These are phyloP conservation scores for Drosophila setifemur DNA, from an alignment of 1,140 invertebrate genomes.

Conservation along the genomic window DNA sequence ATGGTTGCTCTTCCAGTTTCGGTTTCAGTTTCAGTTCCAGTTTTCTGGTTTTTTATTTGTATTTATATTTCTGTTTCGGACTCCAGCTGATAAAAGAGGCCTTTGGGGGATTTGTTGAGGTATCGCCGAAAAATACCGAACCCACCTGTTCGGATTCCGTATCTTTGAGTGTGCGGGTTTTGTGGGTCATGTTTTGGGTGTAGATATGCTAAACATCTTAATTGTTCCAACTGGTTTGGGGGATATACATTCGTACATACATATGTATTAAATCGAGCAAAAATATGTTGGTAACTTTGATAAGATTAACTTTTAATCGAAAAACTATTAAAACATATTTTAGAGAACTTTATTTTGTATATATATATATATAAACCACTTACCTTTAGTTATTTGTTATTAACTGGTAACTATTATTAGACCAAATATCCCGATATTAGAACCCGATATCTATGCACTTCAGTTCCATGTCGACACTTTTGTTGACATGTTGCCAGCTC, in stretches of 20 bases:
- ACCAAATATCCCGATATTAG: too few species aligned
- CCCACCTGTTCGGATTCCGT: slow-evolving; percentile 15
- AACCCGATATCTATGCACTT: too few species aligned
- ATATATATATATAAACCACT: too few species aligned
- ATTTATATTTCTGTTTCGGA: background rate
- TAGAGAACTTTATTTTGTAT: too few species aligned
- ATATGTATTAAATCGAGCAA: too few species aligned
- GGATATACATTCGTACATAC: background rate
- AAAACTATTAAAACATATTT: too few species aligned
- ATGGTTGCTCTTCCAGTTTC: background rate
- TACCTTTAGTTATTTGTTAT: too few species aligned
- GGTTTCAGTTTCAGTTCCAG: background rate
- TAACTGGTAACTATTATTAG: too few species aligned
- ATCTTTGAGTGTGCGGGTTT: background rate
- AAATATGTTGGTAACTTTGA: too few species aligned
- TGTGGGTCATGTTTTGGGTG: slow-evolving; percentile 20
- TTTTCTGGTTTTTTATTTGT: background rate
- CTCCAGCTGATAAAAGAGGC: slow-evolving; percentile 14
- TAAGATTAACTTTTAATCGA: too few species aligned
- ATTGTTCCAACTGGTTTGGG: background rate
- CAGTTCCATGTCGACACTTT: background rate
- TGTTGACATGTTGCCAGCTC: background rate
- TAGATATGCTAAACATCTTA: slow-evolving; percentile 17
- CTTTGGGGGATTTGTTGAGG: background rate
- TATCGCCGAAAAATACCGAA: background rate